Conservation (phyloP, 2,113 vertebrate genomes). For the Cyrtonyx montezumae region DNA sequence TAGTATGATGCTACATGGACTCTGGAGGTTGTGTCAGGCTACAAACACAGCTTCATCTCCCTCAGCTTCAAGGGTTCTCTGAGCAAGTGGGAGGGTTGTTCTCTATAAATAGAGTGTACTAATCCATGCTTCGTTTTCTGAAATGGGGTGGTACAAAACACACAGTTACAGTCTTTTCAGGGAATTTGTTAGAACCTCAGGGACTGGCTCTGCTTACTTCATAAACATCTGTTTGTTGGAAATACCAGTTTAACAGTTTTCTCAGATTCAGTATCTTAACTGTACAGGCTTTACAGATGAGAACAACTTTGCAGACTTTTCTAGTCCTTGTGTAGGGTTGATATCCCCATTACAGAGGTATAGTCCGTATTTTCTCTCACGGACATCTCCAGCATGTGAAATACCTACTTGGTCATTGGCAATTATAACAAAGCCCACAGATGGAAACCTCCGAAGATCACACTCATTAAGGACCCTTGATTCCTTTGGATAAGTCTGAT, state of each 20-base stretch:
- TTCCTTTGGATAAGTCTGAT: neutral
- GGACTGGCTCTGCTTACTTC: neutral
- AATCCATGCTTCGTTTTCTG: neutral
- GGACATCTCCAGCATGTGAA: neutral
- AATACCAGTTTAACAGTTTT: neutral
- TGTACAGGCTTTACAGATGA: neutral
- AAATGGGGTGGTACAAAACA: conserved; percentile 7
- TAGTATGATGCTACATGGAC: neutral
- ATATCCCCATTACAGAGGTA: neutral
- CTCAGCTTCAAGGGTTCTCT: neutral
- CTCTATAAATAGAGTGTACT: neutral
- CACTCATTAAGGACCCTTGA: neutral
- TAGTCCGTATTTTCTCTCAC: neutral
- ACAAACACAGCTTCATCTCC: neutral
- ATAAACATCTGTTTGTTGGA: neutral
- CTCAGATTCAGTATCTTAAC: neutral
- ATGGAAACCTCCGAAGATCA: neutral
- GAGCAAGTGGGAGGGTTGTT: neutral
- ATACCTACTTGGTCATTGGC: neutral
- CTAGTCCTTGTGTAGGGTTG: neutral
- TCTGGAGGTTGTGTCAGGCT: neutral
- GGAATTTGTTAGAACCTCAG: neutral
- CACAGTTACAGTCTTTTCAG: neutral
- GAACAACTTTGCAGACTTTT: neutral
- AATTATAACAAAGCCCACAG: neutral